Evolutionary conservation across 1,140 invertebrate genomes (phyloP).

Genomic region (Drosophila quadrilineata): DNA sequence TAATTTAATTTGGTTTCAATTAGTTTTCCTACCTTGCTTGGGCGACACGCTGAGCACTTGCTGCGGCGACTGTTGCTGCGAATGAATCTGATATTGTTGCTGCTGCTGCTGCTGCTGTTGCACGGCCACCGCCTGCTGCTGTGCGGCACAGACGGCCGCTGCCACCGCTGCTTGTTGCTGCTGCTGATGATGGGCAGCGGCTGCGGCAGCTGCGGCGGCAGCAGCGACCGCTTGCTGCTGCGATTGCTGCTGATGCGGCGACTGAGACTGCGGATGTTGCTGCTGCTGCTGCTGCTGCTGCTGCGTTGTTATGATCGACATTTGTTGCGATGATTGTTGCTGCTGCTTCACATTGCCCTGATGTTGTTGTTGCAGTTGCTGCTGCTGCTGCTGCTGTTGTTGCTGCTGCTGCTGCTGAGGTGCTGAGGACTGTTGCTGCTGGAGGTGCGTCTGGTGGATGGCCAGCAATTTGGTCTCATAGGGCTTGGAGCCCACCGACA

Average conservation of each 20-base stretch:
- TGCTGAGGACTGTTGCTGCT: conserved; percentile 51
- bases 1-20: background rate
- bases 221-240: conserved; percentile 54
- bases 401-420: conserved; percentile 61
- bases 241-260: conserved; percentile 61
- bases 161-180: conserved; percentile 57
- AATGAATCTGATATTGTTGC: conserved; percentile 76
- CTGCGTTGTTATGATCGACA: conserved; percentile 65
- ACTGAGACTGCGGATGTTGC: conserved; percentile 63
- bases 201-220: conserved; percentile 67
- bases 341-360: conserved; percentile 57
- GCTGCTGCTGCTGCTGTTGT: conserved; percentile 50
- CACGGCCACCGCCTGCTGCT: conserved; percentile 76
- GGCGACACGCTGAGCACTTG: conserved; percentile 75
- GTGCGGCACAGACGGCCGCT: conserved; percentile 70
- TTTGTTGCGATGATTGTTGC: conserved; percentile 65
- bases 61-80: conserved; percentile 80
- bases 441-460: conserved; percentile 78
- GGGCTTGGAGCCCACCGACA: conserved; percentile 73
- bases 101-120: conserved; percentile 60
- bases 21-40: conserved; percentile 71
- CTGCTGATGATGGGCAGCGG: conserved; percentile 65
- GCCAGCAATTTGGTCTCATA: conserved; percentile 80
- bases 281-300: conserved; percentile 70
- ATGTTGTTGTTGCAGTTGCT: conserved; percentile 49